A percentile compares a stretch with the other conserved stretches of the same genome.
Evolutionary conservation across 2,113 vertebrate species (phyloP).

Genomic region (Micronycteris hirsuta): DNA sequence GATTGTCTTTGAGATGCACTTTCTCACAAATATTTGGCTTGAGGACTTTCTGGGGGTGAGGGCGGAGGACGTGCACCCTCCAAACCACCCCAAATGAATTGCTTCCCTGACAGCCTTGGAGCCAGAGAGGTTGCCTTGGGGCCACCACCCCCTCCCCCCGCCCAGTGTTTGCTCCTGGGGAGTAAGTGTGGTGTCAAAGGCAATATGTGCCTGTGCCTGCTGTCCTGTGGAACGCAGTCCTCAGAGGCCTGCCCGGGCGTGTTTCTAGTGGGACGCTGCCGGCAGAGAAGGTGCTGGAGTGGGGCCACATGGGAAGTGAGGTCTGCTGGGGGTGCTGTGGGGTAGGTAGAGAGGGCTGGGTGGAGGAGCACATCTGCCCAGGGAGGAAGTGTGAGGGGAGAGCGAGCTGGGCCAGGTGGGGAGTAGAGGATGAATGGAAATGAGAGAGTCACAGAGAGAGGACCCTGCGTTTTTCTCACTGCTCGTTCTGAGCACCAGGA

Average conservation of each 20-base stretch:
- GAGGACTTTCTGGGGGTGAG: neutral
- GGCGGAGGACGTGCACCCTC: neutral
- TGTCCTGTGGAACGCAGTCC: neutral
- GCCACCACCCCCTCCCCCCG: fast-evolving
- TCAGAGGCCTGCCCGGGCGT: neutral
- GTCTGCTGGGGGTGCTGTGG: neutral
- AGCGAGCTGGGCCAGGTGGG: neutral
- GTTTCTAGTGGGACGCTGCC: neutral
- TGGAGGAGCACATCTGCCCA: neutral
- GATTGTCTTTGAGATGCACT: neutral
- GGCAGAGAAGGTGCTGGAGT: neutral
- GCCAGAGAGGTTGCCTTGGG: neutral
- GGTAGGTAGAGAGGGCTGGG: neutral
- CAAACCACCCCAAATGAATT: neutral
- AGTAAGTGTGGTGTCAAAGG: neutral
- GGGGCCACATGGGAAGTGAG: neutral
- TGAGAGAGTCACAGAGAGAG: neutral
- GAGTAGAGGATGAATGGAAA: neutral
- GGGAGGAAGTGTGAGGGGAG: neutral
- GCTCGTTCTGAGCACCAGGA: neutral
- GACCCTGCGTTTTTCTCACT: neutral
- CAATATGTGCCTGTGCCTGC: no score
- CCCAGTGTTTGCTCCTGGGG: neutral
- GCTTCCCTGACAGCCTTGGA: neutral
- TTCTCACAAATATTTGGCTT: neutral